A percentile compares a stretch with the other conserved stretches of the same genome.
These are phyloP conservation scores for Balearica regulorum DNA, from an alignment of 2,797 vertebrate genomes.

Conservation along the genomic window DNA sequence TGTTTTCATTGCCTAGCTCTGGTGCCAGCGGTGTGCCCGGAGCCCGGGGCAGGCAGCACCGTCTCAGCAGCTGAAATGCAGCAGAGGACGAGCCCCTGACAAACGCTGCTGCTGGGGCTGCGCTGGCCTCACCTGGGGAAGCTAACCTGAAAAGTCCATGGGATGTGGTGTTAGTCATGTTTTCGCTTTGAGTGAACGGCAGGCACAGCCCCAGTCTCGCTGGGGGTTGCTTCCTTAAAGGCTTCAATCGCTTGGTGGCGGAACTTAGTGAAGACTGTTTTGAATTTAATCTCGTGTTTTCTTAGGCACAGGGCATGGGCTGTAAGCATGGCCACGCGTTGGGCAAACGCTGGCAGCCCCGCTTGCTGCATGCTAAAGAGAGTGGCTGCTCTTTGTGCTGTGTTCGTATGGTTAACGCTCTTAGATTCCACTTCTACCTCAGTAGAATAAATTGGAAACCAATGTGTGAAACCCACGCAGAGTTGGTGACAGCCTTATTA, in stretches of 20 bases:
- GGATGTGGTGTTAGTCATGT: accelerated
- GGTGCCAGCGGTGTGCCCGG: neutral
- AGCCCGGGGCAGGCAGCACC: neutral
- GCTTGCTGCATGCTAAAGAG: neutral
- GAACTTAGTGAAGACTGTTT: neutral
- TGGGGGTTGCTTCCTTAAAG: neutral
- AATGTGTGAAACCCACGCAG: neutral
- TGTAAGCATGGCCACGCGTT: neutral
- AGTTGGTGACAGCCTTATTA: neutral
- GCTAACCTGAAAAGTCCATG: accelerated
- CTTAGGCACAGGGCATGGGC: neutral
- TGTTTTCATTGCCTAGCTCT: neutral
- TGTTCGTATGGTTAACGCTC: accelerated
- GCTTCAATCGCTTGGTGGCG: neutral
- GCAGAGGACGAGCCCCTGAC: neutral
- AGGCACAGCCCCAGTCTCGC: neutral
- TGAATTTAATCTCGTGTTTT: neutral
- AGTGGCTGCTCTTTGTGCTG: neutral
- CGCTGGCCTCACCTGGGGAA: neutral
- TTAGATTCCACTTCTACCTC: neutral
- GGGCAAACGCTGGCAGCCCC: neutral
- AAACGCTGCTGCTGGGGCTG: neutral
- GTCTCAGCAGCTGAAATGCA: neutral
- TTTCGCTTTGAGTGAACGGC: neutral
- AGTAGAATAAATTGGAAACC: neutral